Evolutionary conservation across 2,797 vertebrate species (phyloP), one percentile per base, ranked within the genome.

Genomic region (Epinephelus awoara): DNA sequence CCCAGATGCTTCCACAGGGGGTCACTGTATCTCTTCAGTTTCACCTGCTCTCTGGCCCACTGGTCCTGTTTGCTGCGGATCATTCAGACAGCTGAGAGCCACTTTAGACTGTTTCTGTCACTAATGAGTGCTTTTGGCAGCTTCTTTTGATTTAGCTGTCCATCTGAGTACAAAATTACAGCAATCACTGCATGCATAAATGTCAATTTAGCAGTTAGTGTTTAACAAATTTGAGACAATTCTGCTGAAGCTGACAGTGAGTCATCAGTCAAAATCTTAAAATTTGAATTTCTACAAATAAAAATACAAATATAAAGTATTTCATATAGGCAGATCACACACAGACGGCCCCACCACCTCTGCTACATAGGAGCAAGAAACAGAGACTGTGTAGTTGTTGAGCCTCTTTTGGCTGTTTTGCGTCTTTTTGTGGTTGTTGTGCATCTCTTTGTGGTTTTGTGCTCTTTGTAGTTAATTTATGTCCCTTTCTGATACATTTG

Each of bases 1-100:
- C 96, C 96, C 52, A 93, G 77, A 52, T 97, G 95, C 54, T 88
- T 94, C 97, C 97, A 98, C 90, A 96, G 84, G 19, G 96, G 92
- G 82, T 98, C 96, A 11, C 90, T 89, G 87, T 91, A 91, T 76
- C 92, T 87, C 70, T 76, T 90, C 64, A 87, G 77, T 77, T 90
- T 96, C 42, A 97, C 95, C 83, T 97, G 96, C 65, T 95, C 85
- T 84, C 95, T 93, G 55, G 96, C 93, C 97, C 97, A 98, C 3
- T 88, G 75, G 81, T 97, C 95, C 89, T 98, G 97, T 75, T 95
- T 94, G 79, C 97, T 97, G 91, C 3, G 11, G 34, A 63, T 34
- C 61, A 70, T 27, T 42, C 11, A 72, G 23, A 66, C n/a, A 61
- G 12, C n/a, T 27, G 21, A 69, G n/a, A 44, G 17, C 0, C 51